Evolutionary conservation across 2,888 invertebrate genomes (phyloP).

Genomic region (Chorisops tibialis): DNA sequence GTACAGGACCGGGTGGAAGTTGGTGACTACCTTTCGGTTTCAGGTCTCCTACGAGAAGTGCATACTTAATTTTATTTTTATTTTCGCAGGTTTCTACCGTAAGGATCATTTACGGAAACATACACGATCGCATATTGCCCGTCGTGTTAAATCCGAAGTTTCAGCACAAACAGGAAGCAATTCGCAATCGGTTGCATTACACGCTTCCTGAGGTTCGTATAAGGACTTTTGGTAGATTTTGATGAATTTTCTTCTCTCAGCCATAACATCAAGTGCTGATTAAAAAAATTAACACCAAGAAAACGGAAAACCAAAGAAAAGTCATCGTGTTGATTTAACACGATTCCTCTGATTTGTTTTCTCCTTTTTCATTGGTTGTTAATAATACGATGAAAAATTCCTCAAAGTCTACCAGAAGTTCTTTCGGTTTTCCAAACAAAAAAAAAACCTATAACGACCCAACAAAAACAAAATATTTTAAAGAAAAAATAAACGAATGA

Average conservation of each 20-base stretch:
- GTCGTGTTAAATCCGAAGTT: slow-evolving; percentile 79
- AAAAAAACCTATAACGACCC: slow-evolving; percentile 2
- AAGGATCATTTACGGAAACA: slow-evolving; percentile 85
- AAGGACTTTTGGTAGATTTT: slow-evolving; percentile 54
- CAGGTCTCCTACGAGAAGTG: too few species aligned
- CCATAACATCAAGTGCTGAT: background rate
- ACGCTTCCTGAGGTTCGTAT: slow-evolving; percentile 55
- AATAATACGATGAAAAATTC: slow-evolving; percentile 3
- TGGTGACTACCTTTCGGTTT: too few species aligned
- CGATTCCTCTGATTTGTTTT: background rate
- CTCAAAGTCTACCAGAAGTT: slow-evolving; percentile 30
- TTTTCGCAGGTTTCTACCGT: slow-evolving; percentile 68
- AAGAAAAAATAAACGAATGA: background rate
- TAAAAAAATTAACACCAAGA: background rate
- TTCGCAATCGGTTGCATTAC: slow-evolving; percentile 47
- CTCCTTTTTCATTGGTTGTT: background rate
- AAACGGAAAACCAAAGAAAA: background rate
- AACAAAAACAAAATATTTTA: slow-evolving; percentile 6
- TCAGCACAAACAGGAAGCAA: slow-evolving; percentile 64
- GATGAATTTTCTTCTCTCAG: slow-evolving; percentile 27
- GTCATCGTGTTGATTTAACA: background rate
- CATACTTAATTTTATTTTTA: too few species aligned
- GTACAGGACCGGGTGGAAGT: too few species aligned
- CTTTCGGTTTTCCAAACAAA: slow-evolving; percentile 4
- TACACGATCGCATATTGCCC: slow-evolving; percentile 78